Conservation (phyloP, 2,113 vertebrate species). For the Craseonycteris thonglongyai region DNA sequence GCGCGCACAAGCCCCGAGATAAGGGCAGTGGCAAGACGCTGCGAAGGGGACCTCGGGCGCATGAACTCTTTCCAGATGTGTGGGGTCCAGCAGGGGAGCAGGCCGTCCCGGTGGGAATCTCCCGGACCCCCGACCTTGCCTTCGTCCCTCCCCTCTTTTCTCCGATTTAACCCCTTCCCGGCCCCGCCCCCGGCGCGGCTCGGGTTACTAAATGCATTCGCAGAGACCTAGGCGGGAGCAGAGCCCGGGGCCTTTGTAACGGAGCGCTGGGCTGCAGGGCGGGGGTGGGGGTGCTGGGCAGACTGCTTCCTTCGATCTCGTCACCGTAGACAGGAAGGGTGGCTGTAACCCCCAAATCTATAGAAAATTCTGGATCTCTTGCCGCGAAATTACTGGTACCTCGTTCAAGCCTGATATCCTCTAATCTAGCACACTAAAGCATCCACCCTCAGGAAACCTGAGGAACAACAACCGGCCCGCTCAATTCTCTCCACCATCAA, state of each 20-base stretch:
- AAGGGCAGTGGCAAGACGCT: neutral
- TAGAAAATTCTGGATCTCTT: neutral
- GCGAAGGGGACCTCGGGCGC: neutral
- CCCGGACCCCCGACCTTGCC: neutral
- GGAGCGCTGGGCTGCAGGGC: slow-evolving; percentile 9
- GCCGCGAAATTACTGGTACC: neutral
- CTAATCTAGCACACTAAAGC: neutral
- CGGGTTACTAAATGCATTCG: slow-evolving; percentile 71
- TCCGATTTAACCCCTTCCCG: slow-evolving; percentile 66
- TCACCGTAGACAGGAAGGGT: neutral
- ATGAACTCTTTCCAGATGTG: neutral
- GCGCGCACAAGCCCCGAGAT: neutral
- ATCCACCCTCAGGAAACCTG: neutral
- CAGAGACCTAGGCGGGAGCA: slow-evolving; percentile 60
- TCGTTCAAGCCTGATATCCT: neutral
- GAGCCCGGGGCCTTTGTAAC: slow-evolving; percentile 65
- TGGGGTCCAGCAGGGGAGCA: neutral
- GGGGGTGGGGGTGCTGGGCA: neutral
- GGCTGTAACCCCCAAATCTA: neutral
- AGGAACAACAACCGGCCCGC: neutral
- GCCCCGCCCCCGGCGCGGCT: slow-evolving; percentile 66
- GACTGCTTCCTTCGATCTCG: neutral
- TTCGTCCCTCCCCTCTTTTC: slow-evolving; percentile 43
- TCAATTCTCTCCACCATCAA: neutral
- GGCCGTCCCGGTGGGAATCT: neutral